Percentiles rank a stretch among this genome's conserved stretches.
Evolutionary conservation across 2,113 vertebrate species (phyloP).

Genomic region (Ploceus nigricollis): DNA sequence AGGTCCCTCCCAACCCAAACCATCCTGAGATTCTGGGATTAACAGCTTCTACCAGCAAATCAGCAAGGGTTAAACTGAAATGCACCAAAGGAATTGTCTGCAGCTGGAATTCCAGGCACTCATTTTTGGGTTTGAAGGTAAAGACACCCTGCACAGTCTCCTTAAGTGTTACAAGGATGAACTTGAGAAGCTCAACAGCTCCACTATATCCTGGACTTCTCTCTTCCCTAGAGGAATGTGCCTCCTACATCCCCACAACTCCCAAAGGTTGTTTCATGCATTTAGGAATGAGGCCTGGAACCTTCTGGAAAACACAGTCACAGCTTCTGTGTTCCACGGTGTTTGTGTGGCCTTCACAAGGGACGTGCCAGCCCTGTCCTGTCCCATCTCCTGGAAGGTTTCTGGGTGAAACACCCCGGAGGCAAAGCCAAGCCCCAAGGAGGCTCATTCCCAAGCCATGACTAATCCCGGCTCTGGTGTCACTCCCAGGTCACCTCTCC

Average conservation of each 20-base stretch:
- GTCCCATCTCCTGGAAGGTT: not conserved
- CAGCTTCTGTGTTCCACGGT: fast-evolving
- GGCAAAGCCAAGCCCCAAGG: not conserved
- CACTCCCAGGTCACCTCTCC: no score
- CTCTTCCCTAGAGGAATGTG: not conserved
- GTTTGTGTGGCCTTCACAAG: no score
- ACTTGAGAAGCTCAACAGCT: not conserved
- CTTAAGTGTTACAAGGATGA: not conserved
- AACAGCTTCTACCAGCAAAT: not conserved
- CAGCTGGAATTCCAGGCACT: not conserved
- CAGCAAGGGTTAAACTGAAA: not conserved
- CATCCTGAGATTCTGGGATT: not conserved
- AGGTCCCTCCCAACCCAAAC: not conserved
- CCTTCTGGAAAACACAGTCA: not conserved
- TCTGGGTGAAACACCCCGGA: not conserved
- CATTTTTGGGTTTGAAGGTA: not conserved
- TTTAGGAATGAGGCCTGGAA: not conserved
- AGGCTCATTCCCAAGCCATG: not conserved
- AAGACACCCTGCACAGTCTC: not conserved
- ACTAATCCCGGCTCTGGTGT: fast-evolving
- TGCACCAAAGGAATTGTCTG: not conserved
- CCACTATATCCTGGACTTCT: not conserved
- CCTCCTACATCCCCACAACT: not conserved
- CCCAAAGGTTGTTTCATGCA: not conserved
- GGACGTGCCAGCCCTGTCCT: not conserved